Conservation (phyloP, 1,140 invertebrate genomes). For the Orussus abietinus region DNA sequence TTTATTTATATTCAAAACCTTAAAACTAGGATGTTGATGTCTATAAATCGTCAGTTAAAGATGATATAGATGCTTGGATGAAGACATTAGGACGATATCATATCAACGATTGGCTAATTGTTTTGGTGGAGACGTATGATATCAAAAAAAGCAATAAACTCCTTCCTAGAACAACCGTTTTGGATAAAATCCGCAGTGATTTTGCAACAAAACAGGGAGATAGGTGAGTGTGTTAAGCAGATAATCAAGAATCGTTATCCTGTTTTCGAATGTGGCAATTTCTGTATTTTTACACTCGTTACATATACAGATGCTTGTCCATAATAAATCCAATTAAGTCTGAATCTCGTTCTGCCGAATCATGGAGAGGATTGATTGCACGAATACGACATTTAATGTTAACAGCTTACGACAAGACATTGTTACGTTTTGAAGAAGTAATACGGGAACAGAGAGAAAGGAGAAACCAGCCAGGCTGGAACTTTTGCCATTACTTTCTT, state of each 20-base stretch:
- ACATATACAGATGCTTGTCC: conserved; percentile 74
- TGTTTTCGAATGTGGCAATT: conserved; percentile 11
- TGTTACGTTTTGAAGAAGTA: conserved; percentile 85
- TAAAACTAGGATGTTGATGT: conserved; percentile 80
- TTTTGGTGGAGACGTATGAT: conserved; percentile 89
- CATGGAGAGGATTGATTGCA: conserved; percentile 79
- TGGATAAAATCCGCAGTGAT: conserved; percentile 92
- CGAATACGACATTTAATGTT: conserved; percentile 81
- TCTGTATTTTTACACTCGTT: conserved; percentile 10
- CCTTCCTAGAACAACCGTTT: conserved; percentile 84
- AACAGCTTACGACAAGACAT: conserved; percentile 79
- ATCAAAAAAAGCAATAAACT: conserved; percentile 88
- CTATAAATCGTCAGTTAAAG: conserved; percentile 80
- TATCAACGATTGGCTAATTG: conserved; percentile 89
- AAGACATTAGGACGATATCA: conserved; percentile 70
- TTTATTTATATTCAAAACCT: conserved; percentile 19
- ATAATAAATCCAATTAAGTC: conserved; percentile 86
- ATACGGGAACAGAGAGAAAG: conserved; percentile 87
- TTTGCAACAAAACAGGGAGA: conserved; percentile 87
- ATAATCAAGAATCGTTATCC: conserved; percentile 9
- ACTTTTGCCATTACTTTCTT: conserved; percentile 92
- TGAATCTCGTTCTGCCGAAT: conserved; percentile 83
- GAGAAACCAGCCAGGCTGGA: conserved; percentile 87
- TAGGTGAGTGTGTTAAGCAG: conserved; percentile 59
- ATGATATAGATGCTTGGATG: conserved; percentile 86